Evolutionary conservation across 1,140 invertebrate genomes (phyloP).

Genomic region (Trichonephila clavata): DNA sequence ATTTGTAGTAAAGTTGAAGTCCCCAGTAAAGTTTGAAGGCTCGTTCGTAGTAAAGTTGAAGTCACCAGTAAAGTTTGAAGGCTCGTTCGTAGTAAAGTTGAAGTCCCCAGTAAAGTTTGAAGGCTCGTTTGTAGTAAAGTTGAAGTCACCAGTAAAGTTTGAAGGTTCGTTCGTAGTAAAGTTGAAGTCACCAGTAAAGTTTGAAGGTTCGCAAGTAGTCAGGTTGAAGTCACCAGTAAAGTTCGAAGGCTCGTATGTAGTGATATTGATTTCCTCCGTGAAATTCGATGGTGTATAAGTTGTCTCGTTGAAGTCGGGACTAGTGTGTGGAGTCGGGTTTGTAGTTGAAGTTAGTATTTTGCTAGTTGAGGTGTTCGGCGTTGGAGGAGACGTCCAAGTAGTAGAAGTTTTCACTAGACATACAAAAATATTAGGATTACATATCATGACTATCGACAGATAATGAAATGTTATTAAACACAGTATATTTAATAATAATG

Average conservation of each 20-base stretch:
- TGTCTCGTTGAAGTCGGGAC: not conserved
- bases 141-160: not conserved
- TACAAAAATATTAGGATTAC: not conserved
- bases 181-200: not conserved
- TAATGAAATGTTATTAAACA: too few species aligned
- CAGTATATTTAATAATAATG: too few species aligned
- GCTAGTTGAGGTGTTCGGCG: not conserved
- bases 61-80: not conserved
- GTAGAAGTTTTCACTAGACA: not conserved
- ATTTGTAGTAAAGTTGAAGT: not conserved
- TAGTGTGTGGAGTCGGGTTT: not conserved
- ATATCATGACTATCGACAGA: too few species aligned
- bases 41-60: not conserved
- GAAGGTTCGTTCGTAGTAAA: not conserved
- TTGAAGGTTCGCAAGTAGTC: not conserved
- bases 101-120: not conserved
- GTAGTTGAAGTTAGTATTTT: not conserved
- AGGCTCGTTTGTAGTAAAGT: fast-evolving
- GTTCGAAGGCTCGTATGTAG: not conserved
- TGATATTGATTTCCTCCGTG: not conserved
- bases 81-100: not conserved
- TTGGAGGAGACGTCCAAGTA: not conserved
- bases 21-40: not conserved
- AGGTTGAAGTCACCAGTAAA: not conserved
- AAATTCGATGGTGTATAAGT: not conserved